These are phyloP conservation scores for Rhadina sibilatrix DNA, from an alignment of 2,113 vertebrate species.

Conservation along the genomic window DNA sequence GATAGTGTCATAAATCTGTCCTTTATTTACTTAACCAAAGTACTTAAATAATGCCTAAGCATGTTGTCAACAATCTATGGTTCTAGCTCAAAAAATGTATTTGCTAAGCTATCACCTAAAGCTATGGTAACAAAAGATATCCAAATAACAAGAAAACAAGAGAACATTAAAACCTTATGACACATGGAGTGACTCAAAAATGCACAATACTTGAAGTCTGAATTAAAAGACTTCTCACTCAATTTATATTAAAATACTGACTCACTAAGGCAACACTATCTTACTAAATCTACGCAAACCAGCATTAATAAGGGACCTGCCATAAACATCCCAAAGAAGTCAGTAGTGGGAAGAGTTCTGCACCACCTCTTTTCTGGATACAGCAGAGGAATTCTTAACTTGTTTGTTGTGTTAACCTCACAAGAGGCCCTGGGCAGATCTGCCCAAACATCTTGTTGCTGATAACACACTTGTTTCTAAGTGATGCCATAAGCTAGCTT, in stretches of 20 bases:
- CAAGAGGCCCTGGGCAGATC: background rate
- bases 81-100: background rate
- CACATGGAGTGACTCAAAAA: background rate
- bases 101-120: background rate
- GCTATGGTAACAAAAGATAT: background rate
- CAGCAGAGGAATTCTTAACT: background rate
- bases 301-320: background rate
- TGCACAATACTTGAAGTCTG: background rate
- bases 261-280: background rate
- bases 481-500: background rate
- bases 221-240: background rate
- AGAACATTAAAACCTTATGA: background rate
- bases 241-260: background rate
- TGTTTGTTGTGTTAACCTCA: rapidly evolving
- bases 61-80: background rate
- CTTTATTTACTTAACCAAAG: background rate
- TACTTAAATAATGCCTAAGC: background rate
- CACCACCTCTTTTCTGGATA: background rate
- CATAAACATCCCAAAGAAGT: background rate
- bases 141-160: background rate
- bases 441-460: background rate
- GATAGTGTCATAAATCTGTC: background rate
- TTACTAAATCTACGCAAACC: background rate
- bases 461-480: background rate
- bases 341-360: background rate